phyloP scores from a whole-genome alignment of 2,888 invertebrate species.

The Dicyrtoma fusca region DNA sequence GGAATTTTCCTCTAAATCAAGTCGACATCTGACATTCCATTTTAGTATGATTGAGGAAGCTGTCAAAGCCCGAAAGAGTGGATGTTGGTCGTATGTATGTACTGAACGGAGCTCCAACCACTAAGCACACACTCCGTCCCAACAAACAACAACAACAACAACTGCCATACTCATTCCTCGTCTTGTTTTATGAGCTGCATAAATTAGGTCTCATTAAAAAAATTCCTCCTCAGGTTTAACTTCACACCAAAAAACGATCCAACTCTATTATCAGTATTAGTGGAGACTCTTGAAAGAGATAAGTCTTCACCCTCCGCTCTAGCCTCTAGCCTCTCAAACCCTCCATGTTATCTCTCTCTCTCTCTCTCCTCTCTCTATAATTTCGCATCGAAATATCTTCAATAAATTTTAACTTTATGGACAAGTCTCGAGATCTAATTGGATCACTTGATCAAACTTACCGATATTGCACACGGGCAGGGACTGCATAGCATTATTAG shows the following conservation, averaged over 20 bases:
- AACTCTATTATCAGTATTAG: not conserved
- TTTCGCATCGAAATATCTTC: constrained; percentile 42
- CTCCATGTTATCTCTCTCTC: constrained; percentile 6
- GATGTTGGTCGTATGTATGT: too few relatives aligned
- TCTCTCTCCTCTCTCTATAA: constrained; percentile 24
- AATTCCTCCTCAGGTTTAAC: constrained; percentile 31
- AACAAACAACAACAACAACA: constrained; percentile 24
- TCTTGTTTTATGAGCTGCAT: constrained; percentile 48
- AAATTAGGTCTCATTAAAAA: constrained; percentile 56
- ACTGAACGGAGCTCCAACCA: too few relatives aligned
- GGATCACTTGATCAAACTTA: constrained; percentile 50
- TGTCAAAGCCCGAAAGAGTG: constrained; percentile 31
- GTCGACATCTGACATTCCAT: constrained; percentile 31
- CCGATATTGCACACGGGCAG: constrained; percentile 42
- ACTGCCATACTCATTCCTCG: constrained; percentile 29
- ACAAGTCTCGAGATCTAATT: constrained; percentile 44
- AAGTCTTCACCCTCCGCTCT: not conserved
- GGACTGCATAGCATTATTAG: not conserved
- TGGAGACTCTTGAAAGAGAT: not conserved
- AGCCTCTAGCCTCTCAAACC: constrained; percentile 28
- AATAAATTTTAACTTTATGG: constrained; percentile 48
- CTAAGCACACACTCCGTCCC: too few relatives aligned
- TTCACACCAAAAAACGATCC: constrained; percentile 23
- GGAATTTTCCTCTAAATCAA: constrained; percentile 35
- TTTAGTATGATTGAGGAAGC: constrained; percentile 40